Base-by-base conservation (phyloP, 2,113 vertebrate genomes). In the Synodontis membranacea region DNA sequence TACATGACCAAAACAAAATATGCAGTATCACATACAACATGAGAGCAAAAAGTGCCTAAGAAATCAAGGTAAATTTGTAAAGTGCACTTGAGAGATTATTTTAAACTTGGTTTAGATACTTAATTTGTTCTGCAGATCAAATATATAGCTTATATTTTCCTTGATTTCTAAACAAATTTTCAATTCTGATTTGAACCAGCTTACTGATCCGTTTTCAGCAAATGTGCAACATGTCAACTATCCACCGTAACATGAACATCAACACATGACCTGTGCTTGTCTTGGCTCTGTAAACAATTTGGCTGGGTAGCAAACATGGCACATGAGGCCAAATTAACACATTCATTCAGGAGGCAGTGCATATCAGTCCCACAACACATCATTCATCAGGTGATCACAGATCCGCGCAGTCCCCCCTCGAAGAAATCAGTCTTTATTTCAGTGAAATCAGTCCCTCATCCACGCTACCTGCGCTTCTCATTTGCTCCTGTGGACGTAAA, bases 261-360 rank as follows among this genome's bases (percentile, higher is more conserved):
- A 44, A 39, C 8, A 72, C 25, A n/a, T 14, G n/a, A 28, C 28
- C 62, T 50, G 60, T 12, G 52, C 31, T n/a, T 9, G 15, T n/a
- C n/a, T 70, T n/a, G 62, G n/a, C 23, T 68, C 11, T 68, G 75
- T 80, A 80, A 86, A 80, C 25, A 79, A 80, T 82, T 17, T 62
- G 58, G 58, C 68, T 52, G 39, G 37, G 21, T 39, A 39, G 66
- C 64, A 60, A 48, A 39, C 72, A 81, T 62, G 44, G 78, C 83
- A 23, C 62, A 21, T 74, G 25, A 86, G 52, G 44, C 44, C 58
- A 52, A 37, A 42, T 48, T 23, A 37, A 31, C 62, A 19, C 21
- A 79, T 83, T 44, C 28, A 82, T 62, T 39, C 37, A 68, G 60
- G 14, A 42, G 52, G 23, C 34, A 37, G 34, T 75, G 54, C 34